These are phyloP conservation scores for Agrotis clavis DNA, from an alignment of 2,888 invertebrate species.

Conservation along the genomic window DNA sequence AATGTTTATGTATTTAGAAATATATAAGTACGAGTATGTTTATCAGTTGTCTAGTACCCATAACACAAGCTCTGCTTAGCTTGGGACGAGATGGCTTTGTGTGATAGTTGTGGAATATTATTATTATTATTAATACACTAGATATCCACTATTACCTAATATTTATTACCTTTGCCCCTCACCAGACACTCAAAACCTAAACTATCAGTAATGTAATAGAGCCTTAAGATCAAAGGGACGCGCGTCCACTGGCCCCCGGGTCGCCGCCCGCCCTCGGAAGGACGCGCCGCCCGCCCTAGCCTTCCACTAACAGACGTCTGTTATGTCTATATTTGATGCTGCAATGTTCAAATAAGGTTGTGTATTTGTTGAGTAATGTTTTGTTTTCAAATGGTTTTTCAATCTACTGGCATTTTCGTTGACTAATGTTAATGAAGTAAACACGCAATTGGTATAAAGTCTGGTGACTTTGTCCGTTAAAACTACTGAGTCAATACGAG, in stretches of 20 bases:
- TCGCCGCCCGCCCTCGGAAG: conserved; percentile 70
- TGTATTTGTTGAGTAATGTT: conserved; percentile 1
- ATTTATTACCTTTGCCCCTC: background rate
- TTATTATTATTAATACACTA: no score
- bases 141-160: background rate
- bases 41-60: no score
- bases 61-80: no score
- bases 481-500: background rate
- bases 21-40: no score
- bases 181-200: conserved; percentile 16
- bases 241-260: conserved; percentile 36
- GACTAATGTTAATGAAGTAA: background rate
- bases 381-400: background rate
- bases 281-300: conserved; percentile 70
- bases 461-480: background rate
- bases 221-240: conserved; percentile 37
- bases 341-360: conserved; percentile 7
- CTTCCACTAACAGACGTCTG: conserved; percentile 52
- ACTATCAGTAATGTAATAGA: conserved; percentile 7
- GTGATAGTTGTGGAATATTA: no score
- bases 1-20: no score
- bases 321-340: conserved; percentile 18
- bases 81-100: no score
- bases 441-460: background rate
- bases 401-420: no score